Conservation (phyloP, 2,888 invertebrate species). For the Tenthredo scrophulariae region DNA sequence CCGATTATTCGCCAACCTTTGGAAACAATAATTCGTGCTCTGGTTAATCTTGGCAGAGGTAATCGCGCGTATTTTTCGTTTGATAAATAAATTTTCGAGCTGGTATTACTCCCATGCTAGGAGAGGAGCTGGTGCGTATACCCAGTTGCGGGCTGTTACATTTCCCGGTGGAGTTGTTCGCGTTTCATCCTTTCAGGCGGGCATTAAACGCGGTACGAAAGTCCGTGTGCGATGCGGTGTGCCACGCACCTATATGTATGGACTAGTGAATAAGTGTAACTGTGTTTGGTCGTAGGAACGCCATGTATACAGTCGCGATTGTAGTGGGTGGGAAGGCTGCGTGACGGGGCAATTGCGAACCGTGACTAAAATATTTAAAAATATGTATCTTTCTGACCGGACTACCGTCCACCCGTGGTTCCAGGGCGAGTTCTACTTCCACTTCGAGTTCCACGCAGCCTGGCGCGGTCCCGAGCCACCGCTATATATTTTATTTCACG, state of each 20-base stretch:
- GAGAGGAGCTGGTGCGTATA: constrained; percentile 47
- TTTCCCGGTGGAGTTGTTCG: constrained; percentile 60
- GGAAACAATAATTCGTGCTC: constrained; percentile 40
- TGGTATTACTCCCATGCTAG: constrained; percentile 1
- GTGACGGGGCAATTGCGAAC: constrained; percentile 78
- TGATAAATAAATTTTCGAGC: constrained; percentile 24
- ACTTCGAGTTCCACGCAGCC: constrained; percentile 53
- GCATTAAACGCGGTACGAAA: constrained; percentile 42
- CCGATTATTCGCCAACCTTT: not conserved
- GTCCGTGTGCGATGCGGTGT: constrained; percentile 33
- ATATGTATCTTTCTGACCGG: constrained; percentile 78
- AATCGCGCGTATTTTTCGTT: constrained; percentile 6
- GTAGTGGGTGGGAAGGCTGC: constrained; percentile 78
- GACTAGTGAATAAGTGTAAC: not conserved
- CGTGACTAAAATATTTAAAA: constrained; percentile 79
- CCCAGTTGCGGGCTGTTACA: constrained; percentile 62
- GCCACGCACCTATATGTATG: constrained; percentile 20
- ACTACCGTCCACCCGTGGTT: constrained; percentile 77
- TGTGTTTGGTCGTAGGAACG: constrained; percentile 49
- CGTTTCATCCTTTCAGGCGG: constrained; percentile 53
- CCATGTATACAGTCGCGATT: constrained; percentile 52
- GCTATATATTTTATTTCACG: constrained; percentile 77
- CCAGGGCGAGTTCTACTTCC: constrained; percentile 59
- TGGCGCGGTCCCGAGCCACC: constrained; percentile 60
- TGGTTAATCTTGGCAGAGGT: constrained; percentile 32